Evolutionary conservation across 2,888 invertebrate species (phyloP).

Genomic region (Hemaris fuciformis): DNA sequence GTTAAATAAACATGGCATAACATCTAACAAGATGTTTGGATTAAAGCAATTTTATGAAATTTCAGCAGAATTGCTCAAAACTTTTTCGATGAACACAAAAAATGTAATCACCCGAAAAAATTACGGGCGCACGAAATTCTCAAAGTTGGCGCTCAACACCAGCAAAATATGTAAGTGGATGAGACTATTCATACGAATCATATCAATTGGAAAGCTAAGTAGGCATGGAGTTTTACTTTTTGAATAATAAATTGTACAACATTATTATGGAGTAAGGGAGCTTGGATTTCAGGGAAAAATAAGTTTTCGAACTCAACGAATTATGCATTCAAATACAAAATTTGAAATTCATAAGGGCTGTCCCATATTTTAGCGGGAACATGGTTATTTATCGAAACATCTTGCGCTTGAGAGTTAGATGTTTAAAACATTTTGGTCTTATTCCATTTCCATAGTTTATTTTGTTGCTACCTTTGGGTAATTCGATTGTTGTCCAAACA

Average conservation of each 20-base stretch:
- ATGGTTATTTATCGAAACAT: slow-evolving; percentile 43
- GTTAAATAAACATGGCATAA: neutral
- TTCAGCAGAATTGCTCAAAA: neutral
- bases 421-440: slow-evolving; percentile 11
- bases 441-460: slow-evolving; percentile 4
- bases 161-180: neutral
- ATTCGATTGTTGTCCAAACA: neutral
- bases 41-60: neutral
- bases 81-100: neutral
- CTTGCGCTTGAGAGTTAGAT: slow-evolving; percentile 11
- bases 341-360: slow-evolving; percentile 55
- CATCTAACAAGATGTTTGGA: neutral
- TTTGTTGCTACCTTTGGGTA: neutral
- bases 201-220: neutral
- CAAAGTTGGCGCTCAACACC: neutral
- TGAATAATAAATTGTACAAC: slow-evolving; percentile 14
- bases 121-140: neutral
- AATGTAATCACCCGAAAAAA: slow-evolving; percentile 2
- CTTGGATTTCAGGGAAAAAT: slow-evolving; percentile 45
- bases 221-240: slow-evolving; percentile 10
- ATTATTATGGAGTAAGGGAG: slow-evolving; percentile 24
- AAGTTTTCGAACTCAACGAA: slow-evolving; percentile 50
- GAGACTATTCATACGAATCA: slow-evolving; percentile 3
- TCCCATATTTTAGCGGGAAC: slow-evolving; percentile 40
- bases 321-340: slow-evolving; percentile 56